Evolutionary conservation across 2,113 vertebrate genomes (phyloP).

Genomic region (Cygnus buccinator): DNA sequence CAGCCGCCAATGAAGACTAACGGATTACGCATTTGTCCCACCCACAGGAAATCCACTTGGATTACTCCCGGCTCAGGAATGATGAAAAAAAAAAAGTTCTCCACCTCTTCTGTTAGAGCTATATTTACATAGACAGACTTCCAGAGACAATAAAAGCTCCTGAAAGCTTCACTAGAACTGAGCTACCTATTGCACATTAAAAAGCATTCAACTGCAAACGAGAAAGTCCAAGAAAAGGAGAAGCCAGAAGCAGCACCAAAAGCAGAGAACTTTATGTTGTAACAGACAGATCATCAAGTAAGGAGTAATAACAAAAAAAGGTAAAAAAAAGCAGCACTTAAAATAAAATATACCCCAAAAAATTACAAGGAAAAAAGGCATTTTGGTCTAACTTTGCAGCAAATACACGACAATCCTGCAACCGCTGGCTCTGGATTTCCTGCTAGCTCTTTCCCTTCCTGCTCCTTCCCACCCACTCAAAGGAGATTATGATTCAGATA

Average conservation of each 20-base stretch:
- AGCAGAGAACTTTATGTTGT: background rate
- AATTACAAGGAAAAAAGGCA: background rate
- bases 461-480: background rate
- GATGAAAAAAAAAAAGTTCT: background rate
- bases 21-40: background rate
- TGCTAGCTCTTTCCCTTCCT: background rate
- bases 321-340: background rate
- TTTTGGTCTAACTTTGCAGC: background rate
- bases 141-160: background rate
- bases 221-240: background rate
- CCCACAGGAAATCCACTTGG: slow-evolving; percentile 6
- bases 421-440: background rate
- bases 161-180: background rate
- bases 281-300: background rate
- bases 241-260: background rate
- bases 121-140: background rate
- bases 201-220: background rate
- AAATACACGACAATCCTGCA: background rate
- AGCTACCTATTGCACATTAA: background rate
- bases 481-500: slow-evolving; percentile 10
- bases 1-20: background rate
- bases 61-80: slow-evolving; percentile 7
- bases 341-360: background rate
- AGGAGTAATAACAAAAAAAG: background rate
- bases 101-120: background rate